These are phyloP conservation scores for Eurytoma adleriae DNA, from an alignment of 2,888 invertebrate genomes.

Conservation along the genomic window DNA sequence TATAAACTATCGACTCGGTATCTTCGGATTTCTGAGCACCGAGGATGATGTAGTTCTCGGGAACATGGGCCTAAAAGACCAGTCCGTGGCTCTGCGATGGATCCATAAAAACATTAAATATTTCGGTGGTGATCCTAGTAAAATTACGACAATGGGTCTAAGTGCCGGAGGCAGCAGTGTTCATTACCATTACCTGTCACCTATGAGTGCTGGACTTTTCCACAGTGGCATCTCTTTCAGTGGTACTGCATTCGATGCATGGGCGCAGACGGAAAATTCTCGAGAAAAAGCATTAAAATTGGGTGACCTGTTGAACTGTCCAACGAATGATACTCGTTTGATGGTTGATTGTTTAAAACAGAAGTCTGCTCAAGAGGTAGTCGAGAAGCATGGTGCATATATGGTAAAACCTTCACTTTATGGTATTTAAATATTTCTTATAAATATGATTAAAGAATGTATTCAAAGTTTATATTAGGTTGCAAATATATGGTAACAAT, in stretches of 20 bases:
- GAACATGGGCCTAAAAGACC: conserved; percentile 86
- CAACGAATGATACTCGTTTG: no score
- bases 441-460: not conserved
- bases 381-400: conserved; percentile 72
- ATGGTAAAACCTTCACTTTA: conserved; percentile 75
- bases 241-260: conserved; percentile 81
- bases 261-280: conserved; percentile 70
- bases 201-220: conserved; percentile 61
- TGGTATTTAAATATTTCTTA: conserved; percentile 72
- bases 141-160: conserved; percentile 82
- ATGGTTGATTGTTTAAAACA: no score
- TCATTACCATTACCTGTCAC: conserved; percentile 84
- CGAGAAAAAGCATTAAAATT: conserved; percentile 76
- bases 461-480: not conserved
- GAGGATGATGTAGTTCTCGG: conserved; percentile 83
- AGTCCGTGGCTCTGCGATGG: conserved; percentile 84
- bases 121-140: conserved; percentile 85
- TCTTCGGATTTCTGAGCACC: conserved; percentile 84
- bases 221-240: conserved; percentile 82
- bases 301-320: conserved; percentile 48
- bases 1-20: conserved; percentile 84
- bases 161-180: conserved; percentile 87
- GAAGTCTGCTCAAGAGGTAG: no score
- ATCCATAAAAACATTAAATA: conserved; percentile 81
- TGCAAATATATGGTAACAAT: no score